phyloP scores from a whole-genome alignment of 1,140 invertebrate genomes.

The Sipha flava region DNA sequence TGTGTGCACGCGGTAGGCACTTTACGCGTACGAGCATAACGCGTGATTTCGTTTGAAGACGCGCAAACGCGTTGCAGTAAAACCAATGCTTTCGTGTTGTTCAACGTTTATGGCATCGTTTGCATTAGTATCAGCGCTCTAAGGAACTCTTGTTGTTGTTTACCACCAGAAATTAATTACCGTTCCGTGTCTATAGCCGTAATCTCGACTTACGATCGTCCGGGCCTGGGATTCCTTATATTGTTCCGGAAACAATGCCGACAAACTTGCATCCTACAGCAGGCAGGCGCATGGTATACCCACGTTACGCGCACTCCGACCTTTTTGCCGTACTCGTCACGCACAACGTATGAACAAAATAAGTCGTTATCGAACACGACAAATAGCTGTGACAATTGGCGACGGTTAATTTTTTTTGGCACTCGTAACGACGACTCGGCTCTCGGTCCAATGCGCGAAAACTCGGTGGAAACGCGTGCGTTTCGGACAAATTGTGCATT shows the following conservation, averaged over 20 bases:
- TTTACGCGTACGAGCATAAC: no score
- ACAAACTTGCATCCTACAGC: no score
- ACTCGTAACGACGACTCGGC: background rate
- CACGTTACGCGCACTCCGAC: no score
- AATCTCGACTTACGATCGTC: no score
- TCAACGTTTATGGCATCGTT: background rate
- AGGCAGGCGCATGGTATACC: no score
- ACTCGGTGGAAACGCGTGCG: background rate
- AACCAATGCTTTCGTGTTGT: background rate
- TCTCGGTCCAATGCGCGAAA: no score
- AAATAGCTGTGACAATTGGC: background rate
- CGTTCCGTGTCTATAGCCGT: background rate
- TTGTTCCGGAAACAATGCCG: no score
- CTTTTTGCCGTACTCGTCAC: no score
- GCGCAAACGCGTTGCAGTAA: background rate
- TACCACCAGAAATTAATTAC: background rate
- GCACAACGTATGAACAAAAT: no score
- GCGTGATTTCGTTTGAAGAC: no score
- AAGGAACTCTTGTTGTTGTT: background rate
- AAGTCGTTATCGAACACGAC: background rate
- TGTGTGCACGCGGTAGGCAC: no score
- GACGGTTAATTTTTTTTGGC: background rate
- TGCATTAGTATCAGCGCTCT: no score
- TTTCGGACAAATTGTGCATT: background rate
- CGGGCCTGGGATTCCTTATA: background rate